A percentile compares a stretch with the other conserved stretches of the same genome.
phyloP scores from a whole-genome alignment of 30 jellyfish, hydroid and myxozoan genomes.

The Chrysaora quinquecirrha region DNA sequence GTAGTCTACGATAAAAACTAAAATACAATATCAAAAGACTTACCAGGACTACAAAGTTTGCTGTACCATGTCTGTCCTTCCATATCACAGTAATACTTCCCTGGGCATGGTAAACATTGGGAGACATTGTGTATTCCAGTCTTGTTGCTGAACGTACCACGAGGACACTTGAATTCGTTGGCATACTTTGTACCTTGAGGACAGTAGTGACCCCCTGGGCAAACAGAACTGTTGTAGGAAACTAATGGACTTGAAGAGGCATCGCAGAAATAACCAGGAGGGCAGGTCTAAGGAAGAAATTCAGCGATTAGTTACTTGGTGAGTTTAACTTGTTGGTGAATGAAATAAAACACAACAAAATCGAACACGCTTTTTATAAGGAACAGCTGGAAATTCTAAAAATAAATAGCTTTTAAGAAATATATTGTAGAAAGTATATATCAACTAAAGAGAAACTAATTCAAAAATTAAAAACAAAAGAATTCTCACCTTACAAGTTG shows the following conservation, averaged over 20 bases:
- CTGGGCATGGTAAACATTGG: conserved; percentile 98
- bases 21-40: too few relatives aligned
- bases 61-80: conserved; percentile 83
- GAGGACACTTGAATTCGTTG: conserved; percentile 88
- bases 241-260: conserved; percentile 72
- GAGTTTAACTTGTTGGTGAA: too few relatives aligned
- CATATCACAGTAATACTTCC: conserved; percentile 86
- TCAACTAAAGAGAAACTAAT: too few relatives aligned
- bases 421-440: too few relatives aligned
- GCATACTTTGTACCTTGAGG: conserved; percentile 88
- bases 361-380: too few relatives aligned
- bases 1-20: too few relatives aligned
- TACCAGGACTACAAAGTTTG: conserved; percentile 90
- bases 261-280: conserved; percentile 95
- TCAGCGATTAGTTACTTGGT: too few relatives aligned
- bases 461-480: too few relatives aligned
- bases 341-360: too few relatives aligned
- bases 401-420: too few relatives aligned
- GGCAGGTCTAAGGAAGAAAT: conserved; percentile 84
- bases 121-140: conserved; percentile 70
- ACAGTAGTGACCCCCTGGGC: conserved; percentile 97
- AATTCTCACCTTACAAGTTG: conserved; percentile 90
- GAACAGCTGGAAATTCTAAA: too few relatives aligned
- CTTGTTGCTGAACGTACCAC: conserved; percentile 92
- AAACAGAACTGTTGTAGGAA: conserved; percentile 51